Conservation (phyloP, 2,888 invertebrate genomes). For the Bugula neritina region DNA sequence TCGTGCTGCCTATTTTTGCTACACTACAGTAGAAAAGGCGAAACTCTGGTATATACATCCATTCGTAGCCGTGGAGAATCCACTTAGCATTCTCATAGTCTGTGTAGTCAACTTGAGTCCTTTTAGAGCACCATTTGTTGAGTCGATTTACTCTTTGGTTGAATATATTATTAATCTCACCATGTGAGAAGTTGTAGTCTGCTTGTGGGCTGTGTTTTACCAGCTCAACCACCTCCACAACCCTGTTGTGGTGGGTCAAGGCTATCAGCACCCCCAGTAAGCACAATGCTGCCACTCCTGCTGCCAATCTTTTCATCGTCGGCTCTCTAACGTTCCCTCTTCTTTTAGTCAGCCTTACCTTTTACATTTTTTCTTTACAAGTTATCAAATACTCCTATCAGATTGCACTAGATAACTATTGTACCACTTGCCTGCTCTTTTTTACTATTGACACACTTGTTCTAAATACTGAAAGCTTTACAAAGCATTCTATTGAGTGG, state of each 20-base stretch:
- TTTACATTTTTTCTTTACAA: no score
- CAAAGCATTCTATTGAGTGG: no score
- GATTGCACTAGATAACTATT: no score
- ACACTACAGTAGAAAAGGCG: constrained; percentile 17
- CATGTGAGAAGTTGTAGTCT: neutral
- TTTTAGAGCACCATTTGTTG: neutral
- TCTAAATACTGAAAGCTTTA: no score
- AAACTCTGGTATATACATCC: constrained; percentile 12
- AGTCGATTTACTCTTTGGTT: neutral
- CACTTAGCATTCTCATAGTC: neutral
- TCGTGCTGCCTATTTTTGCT: constrained; percentile 1
- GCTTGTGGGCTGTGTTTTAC: neutral
- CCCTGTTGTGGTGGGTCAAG: neutral
- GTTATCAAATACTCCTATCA: no score
- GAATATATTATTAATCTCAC: neutral
- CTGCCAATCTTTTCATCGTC: no score
- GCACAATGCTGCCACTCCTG: no score
- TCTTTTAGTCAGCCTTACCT: no score
- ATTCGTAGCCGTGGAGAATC: neutral
- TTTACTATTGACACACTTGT: no score
- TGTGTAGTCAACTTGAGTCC: neutral
- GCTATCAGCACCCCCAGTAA: neutral
- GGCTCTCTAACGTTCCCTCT: no score
- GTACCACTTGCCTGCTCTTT: no score
- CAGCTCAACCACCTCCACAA: neutral